Evolutionary conservation across 2,113 vertebrate species (phyloP).

Genomic region (Alethe diademata): DNA sequence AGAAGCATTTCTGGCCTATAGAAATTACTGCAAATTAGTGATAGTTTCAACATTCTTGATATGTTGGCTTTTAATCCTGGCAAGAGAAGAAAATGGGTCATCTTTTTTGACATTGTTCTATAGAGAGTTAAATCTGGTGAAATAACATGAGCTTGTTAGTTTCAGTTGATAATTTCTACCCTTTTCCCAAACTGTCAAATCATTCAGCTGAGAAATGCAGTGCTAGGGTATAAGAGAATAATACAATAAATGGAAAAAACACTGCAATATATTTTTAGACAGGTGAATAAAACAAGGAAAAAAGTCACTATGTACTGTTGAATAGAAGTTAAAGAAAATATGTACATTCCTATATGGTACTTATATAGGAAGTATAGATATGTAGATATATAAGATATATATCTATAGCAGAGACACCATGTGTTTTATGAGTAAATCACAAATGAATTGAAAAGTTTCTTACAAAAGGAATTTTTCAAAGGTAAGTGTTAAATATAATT

Average conservation of each 20-base stretch:
- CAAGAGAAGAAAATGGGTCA: neutral
- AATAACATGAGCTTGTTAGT: conserved; percentile 7
- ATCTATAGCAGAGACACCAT: neutral
- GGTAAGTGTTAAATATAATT: neutral
- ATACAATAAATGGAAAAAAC: neutral
- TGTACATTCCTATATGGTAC: neutral
- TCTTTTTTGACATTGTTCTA: neutral
- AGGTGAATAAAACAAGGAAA: neutral
- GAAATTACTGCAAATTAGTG: neutral
- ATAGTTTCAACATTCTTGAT: neutral
- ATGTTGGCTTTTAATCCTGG: neutral
- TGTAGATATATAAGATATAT: too few species aligned
- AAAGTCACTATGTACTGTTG: neutral
- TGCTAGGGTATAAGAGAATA: neutral
- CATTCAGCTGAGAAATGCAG: neutral
- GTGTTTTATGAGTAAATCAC: neutral
- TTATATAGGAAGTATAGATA: neutral
- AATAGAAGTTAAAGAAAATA: neutral
- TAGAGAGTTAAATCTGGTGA: neutral
- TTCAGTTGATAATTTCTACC: neutral
- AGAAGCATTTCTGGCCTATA: neutral
- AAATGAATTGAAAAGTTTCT: neutral
- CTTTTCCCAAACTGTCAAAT: neutral
- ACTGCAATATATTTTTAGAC: neutral
- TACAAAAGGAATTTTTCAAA: neutral